Percentiles rank a stretch among this genome's conserved stretches.
phyloP scores from a whole-genome alignment of 2,888 invertebrate genomes.

The Strigamia transsilvanica region DNA sequence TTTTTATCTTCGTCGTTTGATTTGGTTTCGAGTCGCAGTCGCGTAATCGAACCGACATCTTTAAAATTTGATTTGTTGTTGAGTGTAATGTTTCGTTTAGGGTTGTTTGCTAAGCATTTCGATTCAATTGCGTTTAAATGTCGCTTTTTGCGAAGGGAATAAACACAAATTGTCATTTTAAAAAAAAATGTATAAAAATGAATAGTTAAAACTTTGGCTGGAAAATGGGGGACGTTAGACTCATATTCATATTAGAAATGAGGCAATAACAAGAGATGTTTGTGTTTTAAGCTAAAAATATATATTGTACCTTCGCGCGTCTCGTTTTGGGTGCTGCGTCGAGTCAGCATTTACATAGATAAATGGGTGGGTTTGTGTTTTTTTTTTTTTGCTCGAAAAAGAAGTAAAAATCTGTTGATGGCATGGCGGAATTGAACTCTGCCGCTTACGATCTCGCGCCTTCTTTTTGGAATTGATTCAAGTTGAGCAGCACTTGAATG shows the following conservation, averaged over 20 bases:
- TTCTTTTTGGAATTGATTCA: conserved; percentile 48
- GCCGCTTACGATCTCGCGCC: conserved; percentile 37
- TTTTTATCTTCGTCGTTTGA: background rate
- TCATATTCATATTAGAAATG: conserved; percentile 37
- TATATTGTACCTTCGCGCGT: conserved; percentile 3
- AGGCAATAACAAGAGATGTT: conserved; percentile 22
- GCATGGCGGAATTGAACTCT: conserved; percentile 48
- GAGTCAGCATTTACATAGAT: conserved; percentile 46
- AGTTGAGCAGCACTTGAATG: conserved; percentile 49
- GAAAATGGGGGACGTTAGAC: background rate
- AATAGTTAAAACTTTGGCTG: background rate
- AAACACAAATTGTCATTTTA: background rate
- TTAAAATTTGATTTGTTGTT: conserved; percentile 7
- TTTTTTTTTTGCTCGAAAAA: conserved; percentile 16
- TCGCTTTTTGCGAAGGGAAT: background rate
- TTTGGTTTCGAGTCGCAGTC: background rate
- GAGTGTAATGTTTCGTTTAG: background rate
- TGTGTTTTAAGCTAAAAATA: conserved; percentile 45
- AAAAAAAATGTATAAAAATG: background rate
- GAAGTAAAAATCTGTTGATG: conserved; percentile 43
- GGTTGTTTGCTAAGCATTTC: conserved; percentile 6
- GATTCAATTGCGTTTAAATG: background rate
- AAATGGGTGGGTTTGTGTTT: conserved; percentile 35
- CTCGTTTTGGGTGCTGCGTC: conserved; percentile 22
- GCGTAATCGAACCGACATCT: background rate